These are phyloP conservation scores for Sminthopsis crassicaudata DNA, from an alignment of 2,113 vertebrate species.

Conservation along the genomic window DNA sequence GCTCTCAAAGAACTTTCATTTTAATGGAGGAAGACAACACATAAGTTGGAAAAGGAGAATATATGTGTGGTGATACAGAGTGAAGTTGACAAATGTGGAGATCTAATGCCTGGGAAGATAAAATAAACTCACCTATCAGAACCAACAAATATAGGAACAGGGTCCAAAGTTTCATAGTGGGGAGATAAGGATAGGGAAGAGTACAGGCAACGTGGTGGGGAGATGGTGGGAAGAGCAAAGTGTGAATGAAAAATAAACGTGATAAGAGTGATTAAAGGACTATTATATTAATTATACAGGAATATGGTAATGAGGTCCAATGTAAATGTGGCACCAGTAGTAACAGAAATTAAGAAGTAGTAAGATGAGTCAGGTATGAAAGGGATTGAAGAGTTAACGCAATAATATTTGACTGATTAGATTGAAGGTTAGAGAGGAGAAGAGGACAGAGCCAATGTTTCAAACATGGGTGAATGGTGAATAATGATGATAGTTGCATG, in stretches of 20 bases:
- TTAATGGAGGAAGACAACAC: background rate
- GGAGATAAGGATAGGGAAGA: background rate
- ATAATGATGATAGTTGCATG: background rate
- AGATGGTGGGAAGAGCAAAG: background rate
- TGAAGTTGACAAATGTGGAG: background rate
- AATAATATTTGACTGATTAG: background rate
- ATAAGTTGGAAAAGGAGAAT: background rate
- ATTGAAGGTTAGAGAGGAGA: background rate
- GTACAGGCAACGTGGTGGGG: background rate
- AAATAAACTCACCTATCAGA: background rate
- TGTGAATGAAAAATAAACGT: background rate
- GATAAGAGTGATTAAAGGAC: no score
- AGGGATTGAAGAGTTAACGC: background rate
- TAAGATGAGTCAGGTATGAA: background rate
- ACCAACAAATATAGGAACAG: background rate
- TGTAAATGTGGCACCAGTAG: background rate
- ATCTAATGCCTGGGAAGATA: background rate
- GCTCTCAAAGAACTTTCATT: background rate
- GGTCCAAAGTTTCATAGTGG: background rate
- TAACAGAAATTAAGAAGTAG: background rate
- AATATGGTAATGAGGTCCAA: background rate
- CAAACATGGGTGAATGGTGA: background rate
- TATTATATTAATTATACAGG: background rate
- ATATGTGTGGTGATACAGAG: background rate
- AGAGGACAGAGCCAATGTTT: background rate